phyloP scores from a whole-genome alignment of 2,113 vertebrate species.

The Xiphophorus couchianus region DNA sequence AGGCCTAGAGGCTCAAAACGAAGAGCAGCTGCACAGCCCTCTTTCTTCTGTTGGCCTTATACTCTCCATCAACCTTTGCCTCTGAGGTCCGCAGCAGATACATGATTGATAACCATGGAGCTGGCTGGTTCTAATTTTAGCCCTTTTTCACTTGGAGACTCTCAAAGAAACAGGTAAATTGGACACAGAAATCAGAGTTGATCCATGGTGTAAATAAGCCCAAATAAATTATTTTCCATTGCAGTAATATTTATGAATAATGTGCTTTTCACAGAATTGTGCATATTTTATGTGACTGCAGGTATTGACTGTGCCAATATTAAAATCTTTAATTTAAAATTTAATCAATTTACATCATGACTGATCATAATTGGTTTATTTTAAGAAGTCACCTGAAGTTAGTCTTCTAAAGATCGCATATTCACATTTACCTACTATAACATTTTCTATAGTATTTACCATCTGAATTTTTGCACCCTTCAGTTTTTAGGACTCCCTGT shows the following conservation, averaged over 20 bases:
- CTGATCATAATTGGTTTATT: neutral
- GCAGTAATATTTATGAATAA: constrained; percentile 56
- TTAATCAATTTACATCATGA: neutral
- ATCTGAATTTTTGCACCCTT: too few species aligned
- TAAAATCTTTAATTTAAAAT: too few species aligned
- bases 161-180: constrained; percentile 72
- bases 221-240: constrained; percentile 66
- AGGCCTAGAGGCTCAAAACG: constrained; percentile 20
- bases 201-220: constrained; percentile 70
- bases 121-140: constrained; percentile 78
- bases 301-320: neutral
- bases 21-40: constrained; percentile 24
- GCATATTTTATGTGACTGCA: constrained; percentile 5
- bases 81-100: constrained; percentile 58
- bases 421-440: neutral
- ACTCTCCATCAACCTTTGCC: constrained; percentile 10
- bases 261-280: constrained; percentile 33
- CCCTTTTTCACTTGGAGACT: constrained; percentile 45
- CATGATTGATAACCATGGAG: constrained; percentile 71
- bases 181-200: constrained; percentile 63
- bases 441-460: too few species aligned
- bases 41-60: constrained; percentile 28
- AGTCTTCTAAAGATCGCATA: neutral
- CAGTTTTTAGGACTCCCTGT: too few species aligned
- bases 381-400: neutral